A percentile compares a stretch with the other conserved stretches of the same genome.
phyloP scores from a whole-genome alignment of 2,113 vertebrate genomes.

The Regulus satrapa region DNA sequence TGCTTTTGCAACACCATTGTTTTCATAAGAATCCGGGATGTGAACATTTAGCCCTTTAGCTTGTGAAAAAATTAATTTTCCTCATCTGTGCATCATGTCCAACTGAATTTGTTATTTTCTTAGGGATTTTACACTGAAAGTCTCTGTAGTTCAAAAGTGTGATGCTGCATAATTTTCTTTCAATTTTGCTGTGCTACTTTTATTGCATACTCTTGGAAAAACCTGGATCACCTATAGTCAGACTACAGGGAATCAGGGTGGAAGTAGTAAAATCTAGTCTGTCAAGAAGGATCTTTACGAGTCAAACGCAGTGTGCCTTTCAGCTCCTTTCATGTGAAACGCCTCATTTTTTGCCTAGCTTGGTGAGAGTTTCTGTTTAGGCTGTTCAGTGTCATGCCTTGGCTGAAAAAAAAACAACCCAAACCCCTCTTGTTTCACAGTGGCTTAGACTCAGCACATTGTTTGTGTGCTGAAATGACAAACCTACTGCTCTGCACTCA shows the following conservation, averaged over 20 bases:
- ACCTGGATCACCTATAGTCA: not conserved
- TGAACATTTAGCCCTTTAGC: not conserved
- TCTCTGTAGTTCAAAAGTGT: not conserved
- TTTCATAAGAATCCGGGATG: not conserved
- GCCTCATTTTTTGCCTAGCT: not conserved
- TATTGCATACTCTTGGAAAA: slow-evolving; percentile 9
- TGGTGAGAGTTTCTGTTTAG: not conserved
- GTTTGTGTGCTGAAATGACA: not conserved
- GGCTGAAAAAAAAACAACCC: not conserved
- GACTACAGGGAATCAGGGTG: not conserved
- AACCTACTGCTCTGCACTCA: not conserved
- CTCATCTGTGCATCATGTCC: not conserved
- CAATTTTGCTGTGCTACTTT: not conserved
- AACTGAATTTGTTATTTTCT: not conserved
- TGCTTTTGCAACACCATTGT: not conserved
- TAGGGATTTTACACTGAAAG: not conserved
- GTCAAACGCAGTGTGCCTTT: not conserved
- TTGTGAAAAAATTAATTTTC: not conserved
- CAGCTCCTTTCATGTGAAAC: not conserved
- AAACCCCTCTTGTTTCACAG: not conserved
- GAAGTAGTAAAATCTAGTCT: not conserved
- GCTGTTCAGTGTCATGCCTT: not conserved
- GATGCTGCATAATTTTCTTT: slow-evolving; percentile 4
- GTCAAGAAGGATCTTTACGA: not conserved
- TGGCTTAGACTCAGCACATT: not conserved